Base-by-base conservation (phyloP, 2,113 vertebrate species). In the Epinephelus moara region DNA sequence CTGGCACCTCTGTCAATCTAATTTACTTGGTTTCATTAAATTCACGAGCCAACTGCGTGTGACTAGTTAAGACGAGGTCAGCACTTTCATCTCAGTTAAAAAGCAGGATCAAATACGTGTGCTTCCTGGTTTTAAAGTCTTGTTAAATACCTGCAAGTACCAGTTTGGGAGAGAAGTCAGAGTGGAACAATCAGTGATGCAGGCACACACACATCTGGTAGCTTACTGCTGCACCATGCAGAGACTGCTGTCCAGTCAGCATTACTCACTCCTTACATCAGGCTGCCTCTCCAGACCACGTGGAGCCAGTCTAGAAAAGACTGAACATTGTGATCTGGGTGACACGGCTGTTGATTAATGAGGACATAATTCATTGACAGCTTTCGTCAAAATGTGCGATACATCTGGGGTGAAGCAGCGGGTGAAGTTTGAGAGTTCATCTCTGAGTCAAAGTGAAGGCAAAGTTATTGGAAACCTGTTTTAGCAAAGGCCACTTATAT, bases 231-330 rank as follows among this genome's bases (percentile, higher is more conserved):
- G 85, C 82, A 75, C 72, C 90, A 89, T 62, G 85, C 85, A 73
- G 82, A 79, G 84, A 60, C 70, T 56, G 63, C 50, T 73, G 82
- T 89, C 75, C 77, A 91, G 84, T 94, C 91, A 92, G 89, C 88
- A 80, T 88, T 87, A 88, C 49, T 90, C 81, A 87, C 70, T 30
- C 40, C 64, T 66, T 52, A 66, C 70, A 71, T 52, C 63, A 78
- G 79, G 27, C 63, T 37, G 70, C n/a, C n/a, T 85, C 37, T 78
- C 63, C 45, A 71, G 63, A 76, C 64, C 73, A 72, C 14, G 59
- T 78, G 77, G 57, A 90, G 70, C 40, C 23, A 19, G 21, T 79
- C 37, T 72, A 57, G 56, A 62, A 70, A 68, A 59, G 33, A n/a
- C 27, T 25, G 18, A 19, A 37, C 25, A 12, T 1, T 6, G 7